Evolutionary conservation across 1,140 invertebrate genomes (phyloP), one percentile per base, ranked within the genome.

Genomic region (Ctenoplectra terminalis): DNA sequence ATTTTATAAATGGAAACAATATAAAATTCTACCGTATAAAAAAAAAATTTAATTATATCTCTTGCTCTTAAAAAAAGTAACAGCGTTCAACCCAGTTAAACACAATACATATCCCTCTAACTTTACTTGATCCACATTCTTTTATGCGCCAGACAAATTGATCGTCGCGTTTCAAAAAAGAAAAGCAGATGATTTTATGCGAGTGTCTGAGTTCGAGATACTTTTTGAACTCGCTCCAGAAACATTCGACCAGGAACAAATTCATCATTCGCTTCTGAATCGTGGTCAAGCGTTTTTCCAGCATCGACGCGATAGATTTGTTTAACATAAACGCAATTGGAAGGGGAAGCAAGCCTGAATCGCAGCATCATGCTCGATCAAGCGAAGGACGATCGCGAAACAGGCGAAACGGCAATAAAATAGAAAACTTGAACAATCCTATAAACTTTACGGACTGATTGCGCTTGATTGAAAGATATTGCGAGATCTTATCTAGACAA

Each of bases 321-420:
- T 23, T 66, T 40, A 66, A 76, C 46, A 48, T 60, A 54, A 76
- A 66, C 26, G 48, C 34, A 31, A 76, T 48, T 43, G 11, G 20
- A 40, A 17, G 9, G n/a, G 37, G 52, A 43, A 29, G 52, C 11
- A 9, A 40, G 15, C 20, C n/a, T 8, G 9, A 37, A 64, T 50
- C 7, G 73, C 60, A n/a, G 29, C 31, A 37, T 66, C 58, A 76
- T 67, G 74, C 48, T 54, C 60, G 43, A 54, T 64, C n/a, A 52
- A 40, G 8, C 73, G 17, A 50, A 6, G n/a, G 9, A 29, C 37
- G 40, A 64, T 23, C 34, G n/a, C n/a, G 26, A 63, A 26, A 54
- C 34, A 31, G 34, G 6, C 40, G 8, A 26, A n/a, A 34, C 1
- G 17, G 29, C 15, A 50, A 61, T 74, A 74, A 74, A 63, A 64